These are phyloP conservation scores for Zenarchopterus dispar DNA, from an alignment of 2,797 vertebrate genomes.

Conservation along the genomic window DNA sequence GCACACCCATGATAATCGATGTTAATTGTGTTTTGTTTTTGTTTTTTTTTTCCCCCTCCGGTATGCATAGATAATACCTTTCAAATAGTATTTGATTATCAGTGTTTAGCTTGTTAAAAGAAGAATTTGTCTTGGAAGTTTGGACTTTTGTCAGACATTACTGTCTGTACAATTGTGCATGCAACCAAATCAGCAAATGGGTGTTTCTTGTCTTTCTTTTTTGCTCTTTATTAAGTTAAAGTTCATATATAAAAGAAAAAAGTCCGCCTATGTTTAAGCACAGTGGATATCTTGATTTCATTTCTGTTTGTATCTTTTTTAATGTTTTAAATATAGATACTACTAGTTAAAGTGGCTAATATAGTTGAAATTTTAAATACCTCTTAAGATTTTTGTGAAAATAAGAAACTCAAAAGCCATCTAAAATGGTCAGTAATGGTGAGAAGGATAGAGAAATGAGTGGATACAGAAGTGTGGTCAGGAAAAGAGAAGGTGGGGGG, in stretches of 20 bases:
- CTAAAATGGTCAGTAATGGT: not conserved
- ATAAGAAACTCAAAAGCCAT: not conserved
- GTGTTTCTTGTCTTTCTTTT: not conserved
- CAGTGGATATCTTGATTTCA: not conserved
- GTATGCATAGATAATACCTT: not conserved
- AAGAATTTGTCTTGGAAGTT: not conserved
- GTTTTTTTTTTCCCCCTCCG: too few species aligned
- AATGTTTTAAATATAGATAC: not conserved
- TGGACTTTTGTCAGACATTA: not conserved
- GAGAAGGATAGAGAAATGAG: conserved; percentile 6
- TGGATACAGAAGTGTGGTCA: conserved; percentile 45
- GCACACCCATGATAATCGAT: conserved; percentile 15
- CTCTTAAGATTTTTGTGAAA: not conserved
- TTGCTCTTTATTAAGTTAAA: not conserved
- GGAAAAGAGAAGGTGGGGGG: conserved; percentile 36
- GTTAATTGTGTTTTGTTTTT: too few species aligned
- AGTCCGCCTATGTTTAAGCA: not conserved
- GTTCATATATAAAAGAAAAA: not conserved
- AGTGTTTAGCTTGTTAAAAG: not conserved
- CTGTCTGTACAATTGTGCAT: not conserved
- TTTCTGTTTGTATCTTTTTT: too few species aligned
- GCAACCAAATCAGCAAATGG: not conserved
- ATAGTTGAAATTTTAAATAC: not conserved
- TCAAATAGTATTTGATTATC: conserved; percentile 5
- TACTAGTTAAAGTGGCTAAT: too few species aligned